Conservation (phyloP, 1,140 invertebrate species). For the Bombus ignitus region DNA sequence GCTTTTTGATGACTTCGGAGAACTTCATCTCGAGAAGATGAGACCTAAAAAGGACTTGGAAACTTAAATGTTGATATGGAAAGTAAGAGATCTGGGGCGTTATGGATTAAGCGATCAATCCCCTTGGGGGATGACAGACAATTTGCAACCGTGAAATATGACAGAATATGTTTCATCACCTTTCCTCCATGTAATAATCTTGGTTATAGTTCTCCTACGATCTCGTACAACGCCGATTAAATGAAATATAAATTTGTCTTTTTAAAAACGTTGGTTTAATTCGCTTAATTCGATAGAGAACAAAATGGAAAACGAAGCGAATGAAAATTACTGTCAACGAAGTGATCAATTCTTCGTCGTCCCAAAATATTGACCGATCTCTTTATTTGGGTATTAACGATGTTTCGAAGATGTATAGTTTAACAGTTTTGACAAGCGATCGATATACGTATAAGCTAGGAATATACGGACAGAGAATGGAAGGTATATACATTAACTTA, state of each 20-base stretch:
- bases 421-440: neutral
- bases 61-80: constrained; percentile 67
- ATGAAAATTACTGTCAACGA: neutral
- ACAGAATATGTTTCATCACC: constrained; percentile 20
- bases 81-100: constrained; percentile 59
- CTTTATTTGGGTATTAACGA: neutral
- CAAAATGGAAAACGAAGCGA: neutral
- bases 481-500: neutral
- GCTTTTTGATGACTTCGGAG: constrained; percentile 66
- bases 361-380: neutral
- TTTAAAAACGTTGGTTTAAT: neutral
- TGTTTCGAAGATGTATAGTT: neutral
- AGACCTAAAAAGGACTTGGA: constrained; percentile 63
- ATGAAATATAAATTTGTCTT: neutral
- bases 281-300: neutral
- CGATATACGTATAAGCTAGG: neutral
- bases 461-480: neutral
- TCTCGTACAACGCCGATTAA: neutral
- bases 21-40: constrained; percentile 57
- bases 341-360: neutral
- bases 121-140: constrained; percentile 41
- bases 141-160: constrained; percentile 15
- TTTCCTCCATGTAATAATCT: neutral
- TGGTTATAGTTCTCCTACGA: neutral
- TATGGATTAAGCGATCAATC: constrained; percentile 66